Base-by-base conservation (phyloP, 2,797 vertebrate species). In the Lateolabrax maculatus region DNA sequence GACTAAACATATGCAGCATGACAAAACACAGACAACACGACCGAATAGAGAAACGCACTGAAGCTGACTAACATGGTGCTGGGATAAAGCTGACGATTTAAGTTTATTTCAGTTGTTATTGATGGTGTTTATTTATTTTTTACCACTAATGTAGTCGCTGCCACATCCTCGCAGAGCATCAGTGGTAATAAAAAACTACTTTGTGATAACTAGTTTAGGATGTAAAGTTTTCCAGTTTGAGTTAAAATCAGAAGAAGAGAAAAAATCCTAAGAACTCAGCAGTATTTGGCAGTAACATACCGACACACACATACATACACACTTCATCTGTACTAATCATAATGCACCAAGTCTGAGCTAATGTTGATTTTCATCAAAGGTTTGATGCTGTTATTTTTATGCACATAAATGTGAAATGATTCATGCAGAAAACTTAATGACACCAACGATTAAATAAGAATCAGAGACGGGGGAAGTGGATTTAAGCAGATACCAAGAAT, bases 341-440 rank as follows among this genome's bases (percentile, higher is more conserved):
- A n/a, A n/a, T n/a, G 44, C 63, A 66, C 19, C 5, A 29, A 70
- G 48, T 58, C 43, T 69, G 43, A 58, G 49, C 56, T 82, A 39
- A 82, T 80, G 73, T 52, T 56, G 48, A 70, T 69, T 70, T 48
- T 75, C 56, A 78, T 81, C 46, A 73, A 41, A 9, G 48, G 64
- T 13, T 75, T 51, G 61, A 53, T 34, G 25, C n/a, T 62, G 18
- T 57, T 70, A 76, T 68, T 74, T 58, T 48, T 13, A 52, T 23
- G 13, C 65, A 25, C 71, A 44, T 25, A 56, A 21, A 64, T 68
- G 65, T 60, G 16, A 43, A 81, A 70, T 82, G 69, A 77, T 13
- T 66, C 55, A 65, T 70, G 55, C 61, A 74, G 69, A 39, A 52
- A 71, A 55, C 7, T 8, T 79, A 84, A 79, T 72, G 56, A 36